These are phyloP conservation scores for Silurus glanis DNA, from an alignment of 2,113 vertebrate species.

Conservation along the genomic window DNA sequence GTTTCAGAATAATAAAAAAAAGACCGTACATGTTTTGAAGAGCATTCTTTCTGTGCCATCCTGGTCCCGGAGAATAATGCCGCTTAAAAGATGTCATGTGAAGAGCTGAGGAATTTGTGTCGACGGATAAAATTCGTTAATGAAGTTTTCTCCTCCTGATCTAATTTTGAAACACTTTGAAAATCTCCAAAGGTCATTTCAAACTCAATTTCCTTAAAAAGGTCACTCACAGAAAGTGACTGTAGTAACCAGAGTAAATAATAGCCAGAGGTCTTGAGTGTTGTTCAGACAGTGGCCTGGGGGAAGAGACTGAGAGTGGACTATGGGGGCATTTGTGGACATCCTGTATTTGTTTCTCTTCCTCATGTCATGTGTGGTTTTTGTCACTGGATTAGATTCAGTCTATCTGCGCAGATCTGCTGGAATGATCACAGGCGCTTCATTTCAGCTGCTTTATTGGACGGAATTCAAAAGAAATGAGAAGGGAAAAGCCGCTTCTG, in stretches of 20 bases:
- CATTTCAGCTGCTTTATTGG: constrained; percentile 16
- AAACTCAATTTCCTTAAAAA: constrained; percentile 73
- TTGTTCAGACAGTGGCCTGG: constrained; percentile 35
- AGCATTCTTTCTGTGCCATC: constrained; percentile 52
- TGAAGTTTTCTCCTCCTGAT: constrained; percentile 75
- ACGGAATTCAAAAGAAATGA: background rate
- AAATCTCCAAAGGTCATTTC: constrained; percentile 72
- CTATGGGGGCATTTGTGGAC: constrained; percentile 32
- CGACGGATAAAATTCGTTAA: constrained; percentile 76
- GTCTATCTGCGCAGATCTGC: constrained; percentile 11
- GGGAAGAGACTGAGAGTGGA: constrained; percentile 15
- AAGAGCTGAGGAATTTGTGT: constrained; percentile 73
- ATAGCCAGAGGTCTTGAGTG: constrained; percentile 51
- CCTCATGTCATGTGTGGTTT: constrained; percentile 42
- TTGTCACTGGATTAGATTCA: constrained; percentile 20
- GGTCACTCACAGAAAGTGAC: constrained; percentile 59
- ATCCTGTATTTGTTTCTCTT: background rate
- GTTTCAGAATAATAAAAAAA: constrained; percentile 51
- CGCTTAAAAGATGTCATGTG: constrained; percentile 77
- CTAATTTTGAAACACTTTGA: constrained; percentile 73
- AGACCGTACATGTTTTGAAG: constrained; percentile 40
- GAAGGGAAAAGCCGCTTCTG: background rate
- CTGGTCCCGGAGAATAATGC: constrained; percentile 62
- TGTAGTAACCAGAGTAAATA: constrained; percentile 65
- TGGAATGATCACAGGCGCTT: constrained; percentile 12